Evolutionary conservation across 2,797 vertebrate genomes (phyloP), one percentile per base, ranked within the genome.

Genomic region (Chelon labrosus): DNA sequence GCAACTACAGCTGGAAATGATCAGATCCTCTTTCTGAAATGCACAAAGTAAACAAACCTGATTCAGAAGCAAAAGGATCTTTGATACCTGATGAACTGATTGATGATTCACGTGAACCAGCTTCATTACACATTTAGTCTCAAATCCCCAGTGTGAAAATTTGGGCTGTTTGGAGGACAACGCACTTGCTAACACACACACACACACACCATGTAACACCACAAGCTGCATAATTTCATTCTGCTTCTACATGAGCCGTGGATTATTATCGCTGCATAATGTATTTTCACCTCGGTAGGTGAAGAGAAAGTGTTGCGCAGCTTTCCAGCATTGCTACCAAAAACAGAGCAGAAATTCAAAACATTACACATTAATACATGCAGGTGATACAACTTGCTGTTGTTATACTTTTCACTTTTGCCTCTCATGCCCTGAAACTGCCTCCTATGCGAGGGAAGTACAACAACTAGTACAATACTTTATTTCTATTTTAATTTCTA

Each of bases 201-300:
- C 51, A 51, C 50, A 25, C 4, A 37, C 3, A 8, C 44, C 49
- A 0, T 68, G 61, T 55, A 63, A 68, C n/a, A 22, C 50, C 37
- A 62, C 53, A 31, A 59, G 44, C 63, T 65, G 67, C 47, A 77
- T 72, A 55, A 72, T 75, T 70, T 63, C 37, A 19, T 47, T 20
- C n/a, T 1, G 0, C 65, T 77, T 86, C 59, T 70, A 84, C 69
- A 77, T 4, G 37, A 70, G 63, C 59, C 60, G 65, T 64, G 57
- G 66, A 74, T 88, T 85, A 75, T 86, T 89, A 89, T 85, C 87
- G 77, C 86, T 84, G 85, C 86, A 89, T 89, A 88, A 88, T 82
- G 69, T 77, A 22, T 63, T 86, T 86, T 79, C 88, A 85, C 78
- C 82, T 83, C 65, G 9, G 4, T 10, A 51, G 52, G 53, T 70